A percentile compares a stretch with the other conserved stretches of the same genome.
Evolutionary conservation across 1,140 invertebrate genomes (phyloP).

Genomic region (Achatina immaculata): DNA sequence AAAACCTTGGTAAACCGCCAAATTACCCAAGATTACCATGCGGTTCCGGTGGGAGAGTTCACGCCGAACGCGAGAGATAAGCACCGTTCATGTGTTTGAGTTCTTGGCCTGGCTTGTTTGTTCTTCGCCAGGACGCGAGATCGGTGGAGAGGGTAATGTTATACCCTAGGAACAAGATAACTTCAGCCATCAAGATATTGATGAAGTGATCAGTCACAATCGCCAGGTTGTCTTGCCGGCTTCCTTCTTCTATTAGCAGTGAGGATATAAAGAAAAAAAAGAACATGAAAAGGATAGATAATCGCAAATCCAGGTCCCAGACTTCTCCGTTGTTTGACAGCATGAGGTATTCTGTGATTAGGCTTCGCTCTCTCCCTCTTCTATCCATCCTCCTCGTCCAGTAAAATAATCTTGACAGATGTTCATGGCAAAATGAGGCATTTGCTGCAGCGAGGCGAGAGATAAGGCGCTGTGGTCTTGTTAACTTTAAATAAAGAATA

Average conservation of each 20-base stretch:
- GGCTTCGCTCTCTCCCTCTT: too few species aligned
- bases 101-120: neutral
- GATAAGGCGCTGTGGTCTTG: neutral
- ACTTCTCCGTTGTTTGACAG: too few species aligned
- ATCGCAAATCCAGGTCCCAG: too few species aligned
- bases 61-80: slow-evolving; percentile 6
- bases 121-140: neutral
- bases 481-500: neutral
- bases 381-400: too few species aligned
- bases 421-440: slow-evolving; percentile 7
- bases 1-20: neutral
- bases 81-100: slow-evolving; percentile 3
- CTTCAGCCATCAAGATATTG: neutral
- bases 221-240: too few species aligned
- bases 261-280: too few species aligned
- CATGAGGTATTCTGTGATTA: too few species aligned
- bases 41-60: neutral
- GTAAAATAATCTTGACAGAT: neutral
- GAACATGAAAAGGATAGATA: too few species aligned
- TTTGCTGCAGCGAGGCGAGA: neutral
- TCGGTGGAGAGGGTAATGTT: neutral
- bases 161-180: neutral
- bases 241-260: too few species aligned
- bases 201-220: slow-evolving; percentile 4
- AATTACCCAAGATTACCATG: neutral